A percentile compares a stretch with the other conserved stretches of the same genome.
phyloP scores from a whole-genome alignment of 2,888 invertebrate species.

The Elaeidobius kamerunicus region DNA sequence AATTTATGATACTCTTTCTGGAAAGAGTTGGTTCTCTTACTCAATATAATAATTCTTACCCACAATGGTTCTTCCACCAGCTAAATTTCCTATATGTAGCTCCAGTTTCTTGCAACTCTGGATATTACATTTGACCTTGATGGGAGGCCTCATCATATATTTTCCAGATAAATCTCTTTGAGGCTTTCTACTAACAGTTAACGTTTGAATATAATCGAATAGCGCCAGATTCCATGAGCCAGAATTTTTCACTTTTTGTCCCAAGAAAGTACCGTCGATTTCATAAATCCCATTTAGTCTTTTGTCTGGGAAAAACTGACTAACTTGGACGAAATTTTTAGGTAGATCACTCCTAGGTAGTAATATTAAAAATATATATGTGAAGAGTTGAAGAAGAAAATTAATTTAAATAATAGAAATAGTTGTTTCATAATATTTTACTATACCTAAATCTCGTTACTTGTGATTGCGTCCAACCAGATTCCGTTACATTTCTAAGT shows the following conservation, averaged over 20 bases:
- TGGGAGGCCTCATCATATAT: conserved; percentile 41
- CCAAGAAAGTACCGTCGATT: conserved; percentile 61
- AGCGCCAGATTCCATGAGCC: conserved; percentile 76
- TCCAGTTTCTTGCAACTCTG: conserved; percentile 74
- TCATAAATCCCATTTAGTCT: conserved; percentile 67
- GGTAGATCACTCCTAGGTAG: conserved; percentile 64
- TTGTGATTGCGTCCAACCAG: conserved; percentile 73
- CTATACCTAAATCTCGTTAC: conserved; percentile 71
- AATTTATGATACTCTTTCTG: too few species aligned
- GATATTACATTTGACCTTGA: conserved; percentile 68
- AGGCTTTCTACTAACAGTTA: conserved; percentile 58
- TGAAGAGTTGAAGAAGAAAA: background rate
- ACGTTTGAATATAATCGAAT: conserved; percentile 65
- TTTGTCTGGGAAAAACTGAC: conserved; percentile 82
- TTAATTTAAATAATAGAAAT: too few species aligned
- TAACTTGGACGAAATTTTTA: conserved; percentile 65
- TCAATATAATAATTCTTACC: too few species aligned
- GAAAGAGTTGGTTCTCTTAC: too few species aligned
- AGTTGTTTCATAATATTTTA: background rate
- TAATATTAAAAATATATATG: conserved; percentile 18
- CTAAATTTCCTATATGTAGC: conserved; percentile 71
- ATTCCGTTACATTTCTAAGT: conserved; percentile 70
- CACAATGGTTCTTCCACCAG: conserved; percentile 63
- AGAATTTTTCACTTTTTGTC: conserved; percentile 58
- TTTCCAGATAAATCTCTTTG: conserved; percentile 45